These are phyloP conservation scores for Auanema freiburgensis DNA, from an alignment of 2,888 invertebrate genomes.

Conservation along the genomic window DNA sequence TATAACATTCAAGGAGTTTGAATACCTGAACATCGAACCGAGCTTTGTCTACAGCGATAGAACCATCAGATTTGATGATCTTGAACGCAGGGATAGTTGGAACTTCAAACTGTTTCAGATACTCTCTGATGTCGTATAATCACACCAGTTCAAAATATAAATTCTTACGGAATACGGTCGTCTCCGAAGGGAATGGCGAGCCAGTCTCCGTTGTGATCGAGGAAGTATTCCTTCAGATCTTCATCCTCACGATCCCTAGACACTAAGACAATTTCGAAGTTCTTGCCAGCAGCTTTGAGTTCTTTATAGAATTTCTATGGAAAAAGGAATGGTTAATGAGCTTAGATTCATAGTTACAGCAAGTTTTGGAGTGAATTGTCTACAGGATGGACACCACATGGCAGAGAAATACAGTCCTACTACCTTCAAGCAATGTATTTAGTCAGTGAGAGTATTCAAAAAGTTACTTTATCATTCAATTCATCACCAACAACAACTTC, in stretches of 20 bases:
- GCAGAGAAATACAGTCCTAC: constrained; percentile 69
- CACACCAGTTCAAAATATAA: neutral
- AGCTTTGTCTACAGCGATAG: constrained; percentile 65
- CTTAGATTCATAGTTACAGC: constrained; percentile 26
- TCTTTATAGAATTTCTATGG: constrained; percentile 34
- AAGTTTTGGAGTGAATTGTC: constrained; percentile 57
- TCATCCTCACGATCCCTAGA: constrained; percentile 54
- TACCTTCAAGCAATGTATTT: constrained; percentile 19
- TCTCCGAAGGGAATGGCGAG: constrained; percentile 50
- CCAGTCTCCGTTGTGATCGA: constrained; percentile 59
- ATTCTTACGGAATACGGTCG: constrained; percentile 48
- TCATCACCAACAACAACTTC: constrained; percentile 52
- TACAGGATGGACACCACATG: constrained; percentile 66
- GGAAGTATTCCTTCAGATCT: constrained; percentile 58
- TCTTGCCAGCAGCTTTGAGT: constrained; percentile 44
- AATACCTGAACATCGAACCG: constrained; percentile 65
- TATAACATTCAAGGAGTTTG: too few species aligned
- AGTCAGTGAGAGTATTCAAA: neutral
- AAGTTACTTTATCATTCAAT: constrained; percentile 57
- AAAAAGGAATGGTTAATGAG: neutral
- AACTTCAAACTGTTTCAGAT: constrained; percentile 46
- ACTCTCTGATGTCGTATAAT: constrained; percentile 30
- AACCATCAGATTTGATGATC: constrained; percentile 66
- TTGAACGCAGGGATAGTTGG: constrained; percentile 66
- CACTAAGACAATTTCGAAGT: constrained; percentile 53